These are phyloP conservation scores for Stenoptilia bipunctidactyla DNA, from an alignment of 2,888 invertebrate genomes.

Conservation along the genomic window DNA sequence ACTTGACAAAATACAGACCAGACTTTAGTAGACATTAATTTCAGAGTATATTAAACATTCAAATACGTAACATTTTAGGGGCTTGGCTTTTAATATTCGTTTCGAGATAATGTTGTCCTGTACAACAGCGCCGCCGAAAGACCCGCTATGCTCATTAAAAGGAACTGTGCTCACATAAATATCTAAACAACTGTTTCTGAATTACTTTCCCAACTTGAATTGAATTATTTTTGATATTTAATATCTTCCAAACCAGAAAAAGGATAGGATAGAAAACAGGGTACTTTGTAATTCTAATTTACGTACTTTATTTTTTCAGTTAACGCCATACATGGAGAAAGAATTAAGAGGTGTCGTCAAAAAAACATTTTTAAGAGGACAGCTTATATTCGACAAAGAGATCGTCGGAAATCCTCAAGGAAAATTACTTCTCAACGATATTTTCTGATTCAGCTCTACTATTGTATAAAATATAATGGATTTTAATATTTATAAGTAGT, in stretches of 20 bases:
- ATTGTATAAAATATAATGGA: neutral
- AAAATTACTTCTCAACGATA: constrained; percentile 45
- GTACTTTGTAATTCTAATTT: neutral
- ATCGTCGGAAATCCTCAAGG: constrained; percentile 49
- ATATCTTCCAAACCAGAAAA: neutral
- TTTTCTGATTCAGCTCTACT: neutral
- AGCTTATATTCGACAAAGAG: constrained; percentile 67
- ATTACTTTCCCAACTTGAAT: neutral
- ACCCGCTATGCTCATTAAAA: too few relatives aligned
- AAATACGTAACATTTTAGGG: too few relatives aligned
- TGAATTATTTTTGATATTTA: too few relatives aligned
- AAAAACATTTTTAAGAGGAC: constrained; percentile 75
- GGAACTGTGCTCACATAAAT: neutral
- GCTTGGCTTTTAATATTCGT: too few relatives aligned
- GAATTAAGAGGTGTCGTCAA: constrained; percentile 73
- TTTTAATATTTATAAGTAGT: too few relatives aligned
- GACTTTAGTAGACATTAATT: too few relatives aligned
- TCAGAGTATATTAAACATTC: too few relatives aligned
- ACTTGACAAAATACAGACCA: too few relatives aligned
- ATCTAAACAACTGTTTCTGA: neutral
- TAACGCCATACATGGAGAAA: constrained; percentile 76
- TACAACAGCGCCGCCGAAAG: too few relatives aligned
- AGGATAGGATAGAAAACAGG: neutral
- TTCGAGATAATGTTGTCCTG: too few relatives aligned
- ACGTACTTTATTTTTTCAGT: constrained; percentile 40